A percentile compares a stretch with the other conserved stretches of the same genome.
Evolutionary conservation across 1,140 invertebrate species (phyloP).

Genomic region (Sarcophaga peregrina): DNA sequence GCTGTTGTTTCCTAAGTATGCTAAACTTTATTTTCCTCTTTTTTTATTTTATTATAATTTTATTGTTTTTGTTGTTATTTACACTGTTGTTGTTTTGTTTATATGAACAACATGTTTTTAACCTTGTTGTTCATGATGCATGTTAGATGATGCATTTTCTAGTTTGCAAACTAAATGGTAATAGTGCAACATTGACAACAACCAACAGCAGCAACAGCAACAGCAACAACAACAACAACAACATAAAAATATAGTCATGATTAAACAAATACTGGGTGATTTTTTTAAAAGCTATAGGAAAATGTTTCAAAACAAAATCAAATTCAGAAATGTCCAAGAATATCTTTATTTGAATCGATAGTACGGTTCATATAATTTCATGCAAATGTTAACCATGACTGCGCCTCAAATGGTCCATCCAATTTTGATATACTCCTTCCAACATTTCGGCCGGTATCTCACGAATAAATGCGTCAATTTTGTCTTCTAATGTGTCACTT

Average conservation of each 20-base stretch:
- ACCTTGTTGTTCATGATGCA: slow-evolving; percentile 23
- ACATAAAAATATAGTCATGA: not conserved
- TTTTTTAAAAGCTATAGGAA: too few species aligned
- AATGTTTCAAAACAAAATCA: too few species aligned
- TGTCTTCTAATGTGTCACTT: too few species aligned
- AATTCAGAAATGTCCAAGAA: too few species aligned
- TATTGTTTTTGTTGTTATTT: not conserved
- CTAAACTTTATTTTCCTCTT: too few species aligned
- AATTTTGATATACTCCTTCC: too few species aligned
- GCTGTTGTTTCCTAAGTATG: not conserved
- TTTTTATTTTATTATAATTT: not conserved
- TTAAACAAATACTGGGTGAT: slow-evolving; percentile 28
- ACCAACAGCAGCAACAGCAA: not conserved
- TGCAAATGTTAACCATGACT: too few species aligned
- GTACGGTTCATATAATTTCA: too few species aligned
- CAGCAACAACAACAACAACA: not conserved
- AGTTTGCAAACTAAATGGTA: slow-evolving; percentile 3
- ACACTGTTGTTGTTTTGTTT: not conserved
- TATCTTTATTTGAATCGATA: too few species aligned
- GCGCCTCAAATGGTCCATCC: too few species aligned
- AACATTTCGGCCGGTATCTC: too few species aligned
- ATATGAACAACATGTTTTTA: slow-evolving; percentile 3
- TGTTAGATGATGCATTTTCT: slow-evolving; percentile 25
- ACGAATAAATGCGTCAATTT: too few species aligned
- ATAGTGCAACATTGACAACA: not conserved